A percentile compares a stretch with the other conserved stretches of the same genome.
These are phyloP conservation scores for Himalopsyche tibetana DNA, from an alignment of 2,888 invertebrate genomes.

Conservation along the genomic window DNA sequence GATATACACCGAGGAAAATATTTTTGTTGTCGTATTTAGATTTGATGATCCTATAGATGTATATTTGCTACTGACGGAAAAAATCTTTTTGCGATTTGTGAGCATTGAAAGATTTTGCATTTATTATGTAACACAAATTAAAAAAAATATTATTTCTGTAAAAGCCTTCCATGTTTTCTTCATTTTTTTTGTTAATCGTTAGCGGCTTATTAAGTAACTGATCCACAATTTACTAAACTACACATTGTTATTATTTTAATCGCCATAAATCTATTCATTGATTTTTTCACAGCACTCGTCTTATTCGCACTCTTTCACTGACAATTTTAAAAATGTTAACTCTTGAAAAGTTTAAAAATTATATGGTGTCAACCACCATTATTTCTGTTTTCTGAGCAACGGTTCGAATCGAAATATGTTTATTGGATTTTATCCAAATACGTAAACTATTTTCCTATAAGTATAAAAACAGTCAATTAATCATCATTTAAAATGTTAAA, in stretches of 20 bases:
- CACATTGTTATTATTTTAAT: neutral
- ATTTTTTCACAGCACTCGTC: neutral
- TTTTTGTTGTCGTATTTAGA: neutral
- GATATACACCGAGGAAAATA: neutral
- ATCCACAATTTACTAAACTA: neutral
- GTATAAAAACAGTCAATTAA: too few species aligned
- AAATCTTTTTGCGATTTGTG: neutral
- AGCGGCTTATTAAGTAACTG: neutral
- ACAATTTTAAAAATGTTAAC: slow-evolving; percentile 68
- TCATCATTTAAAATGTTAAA: too few species aligned
- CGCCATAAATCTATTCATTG: neutral
- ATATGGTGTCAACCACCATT: neutral
- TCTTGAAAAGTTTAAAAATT: slow-evolving; percentile 71
- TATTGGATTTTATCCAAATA: too few species aligned
- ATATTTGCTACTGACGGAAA: neutral
- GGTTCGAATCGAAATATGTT: neutral
- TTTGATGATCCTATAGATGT: neutral
- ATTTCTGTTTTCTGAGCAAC: neutral
- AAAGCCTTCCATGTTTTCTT: too few species aligned
- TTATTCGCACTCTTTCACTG: slow-evolving; percentile 66
- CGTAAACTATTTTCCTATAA: too few species aligned
- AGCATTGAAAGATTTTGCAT: too few species aligned
- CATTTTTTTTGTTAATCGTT: too few species aligned
- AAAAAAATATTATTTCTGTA: too few species aligned
- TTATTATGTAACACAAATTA: too few species aligned